Evolutionary conservation across 2,888 invertebrate genomes (phyloP).

Genomic region (Teleogryllus oceanicus): DNA sequence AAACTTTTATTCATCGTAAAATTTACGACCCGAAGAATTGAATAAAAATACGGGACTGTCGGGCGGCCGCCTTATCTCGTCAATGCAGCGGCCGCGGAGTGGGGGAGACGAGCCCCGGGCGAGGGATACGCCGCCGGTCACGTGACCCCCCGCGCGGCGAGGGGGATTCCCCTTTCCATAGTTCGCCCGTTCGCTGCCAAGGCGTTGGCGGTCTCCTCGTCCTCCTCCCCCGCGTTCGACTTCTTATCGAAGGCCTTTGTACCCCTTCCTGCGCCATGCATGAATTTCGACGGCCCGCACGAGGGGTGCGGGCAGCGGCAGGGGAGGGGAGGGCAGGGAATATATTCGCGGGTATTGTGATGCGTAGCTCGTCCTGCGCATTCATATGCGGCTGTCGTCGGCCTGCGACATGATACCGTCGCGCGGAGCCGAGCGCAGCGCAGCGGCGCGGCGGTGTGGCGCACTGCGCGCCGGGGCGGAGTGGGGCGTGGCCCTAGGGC

Average conservation of each 20-base stretch:
- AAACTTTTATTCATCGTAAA: constrained; percentile 3
- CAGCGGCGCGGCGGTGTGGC: constrained; percentile 5
- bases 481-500: no score
- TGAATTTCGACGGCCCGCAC: neutral
- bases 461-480: neutral
- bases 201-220: neutral
- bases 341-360: constrained; percentile 4
- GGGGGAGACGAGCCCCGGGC: no score
- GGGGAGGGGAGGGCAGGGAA: neutral
- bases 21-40: constrained; percentile 8
- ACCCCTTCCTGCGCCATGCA: neutral
- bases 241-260: constrained; percentile 2
- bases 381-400: constrained; percentile 18
- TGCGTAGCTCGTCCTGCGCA: neutral
- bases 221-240: neutral
- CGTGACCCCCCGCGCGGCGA: neutral
- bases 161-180: neutral
- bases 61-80: neutral
- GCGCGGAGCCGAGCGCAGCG: neutral
- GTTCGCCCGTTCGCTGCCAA: neutral
- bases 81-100: neutral
- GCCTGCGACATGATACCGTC: neutral
- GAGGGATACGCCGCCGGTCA: neutral
- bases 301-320: no score
- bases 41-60: constrained; percentile 8